A percentile compares a stretch with the other conserved stretches of the same genome.
Conservation (phyloP, 2,113 vertebrate genomes). For the Corythornis cristatus region DNA sequence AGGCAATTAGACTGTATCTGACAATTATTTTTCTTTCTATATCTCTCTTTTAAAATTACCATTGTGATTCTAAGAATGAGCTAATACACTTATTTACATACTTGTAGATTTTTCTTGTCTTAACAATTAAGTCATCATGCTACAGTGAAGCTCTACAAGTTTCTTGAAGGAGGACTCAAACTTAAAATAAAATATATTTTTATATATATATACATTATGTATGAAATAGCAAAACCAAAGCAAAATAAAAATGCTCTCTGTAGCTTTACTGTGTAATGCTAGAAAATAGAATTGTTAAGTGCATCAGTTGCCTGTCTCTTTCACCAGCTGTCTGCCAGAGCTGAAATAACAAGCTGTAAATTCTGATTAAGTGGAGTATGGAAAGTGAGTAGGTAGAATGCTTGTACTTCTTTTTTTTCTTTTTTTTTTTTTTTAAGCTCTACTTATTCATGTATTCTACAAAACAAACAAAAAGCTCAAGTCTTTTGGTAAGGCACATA, state of each 20-base stretch:
- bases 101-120: background rate
- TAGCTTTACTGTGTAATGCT: background rate
- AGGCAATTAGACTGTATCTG: background rate
- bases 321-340: background rate
- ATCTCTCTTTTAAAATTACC: background rate
- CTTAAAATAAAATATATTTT: background rate
- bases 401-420: background rate
- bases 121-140: background rate
- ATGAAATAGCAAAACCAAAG: background rate
- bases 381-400: background rate
- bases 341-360: background rate
- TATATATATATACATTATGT: background rate
- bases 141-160: background rate
- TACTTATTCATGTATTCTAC: background rate
- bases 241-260: background rate
- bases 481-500: background rate
- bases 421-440: background rate
- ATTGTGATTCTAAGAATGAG: constrained; percentile 9
- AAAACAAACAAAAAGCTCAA: background rate
- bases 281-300: background rate
- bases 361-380: background rate
- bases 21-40: background rate
- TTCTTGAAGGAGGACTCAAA: background rate
- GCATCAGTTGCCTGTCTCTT: background rate
- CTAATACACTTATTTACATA: background rate